phyloP scores from a whole-genome alignment of 1,140 invertebrate species.

The Drosophila subpulchrella region DNA sequence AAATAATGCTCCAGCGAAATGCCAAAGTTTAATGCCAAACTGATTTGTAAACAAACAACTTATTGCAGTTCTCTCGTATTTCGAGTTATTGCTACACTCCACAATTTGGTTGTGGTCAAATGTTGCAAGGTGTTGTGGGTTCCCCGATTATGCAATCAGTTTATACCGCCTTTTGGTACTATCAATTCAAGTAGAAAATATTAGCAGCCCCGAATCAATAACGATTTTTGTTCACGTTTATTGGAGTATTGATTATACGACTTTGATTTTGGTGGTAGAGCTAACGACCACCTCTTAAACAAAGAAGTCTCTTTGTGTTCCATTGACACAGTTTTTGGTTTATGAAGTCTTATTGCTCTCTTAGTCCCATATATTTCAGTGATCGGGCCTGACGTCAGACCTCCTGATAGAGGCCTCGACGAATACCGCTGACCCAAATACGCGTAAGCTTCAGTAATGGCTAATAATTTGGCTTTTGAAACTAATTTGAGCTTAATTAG shows the following conservation, averaged over 20 bases:
- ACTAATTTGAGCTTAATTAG: no score
- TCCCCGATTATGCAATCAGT: constrained; percentile 27
- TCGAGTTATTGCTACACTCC: constrained; percentile 30
- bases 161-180: constrained; percentile 43
- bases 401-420: constrained; percentile 18
- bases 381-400: constrained; percentile 36
- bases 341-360: constrained; percentile 47
- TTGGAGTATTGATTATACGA: constrained; percentile 39
- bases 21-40: constrained; percentile 73
- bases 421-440: constrained; percentile 45
- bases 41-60: constrained; percentile 40
- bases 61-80: constrained; percentile 28
- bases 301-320: constrained; percentile 44
- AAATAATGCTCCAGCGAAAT: constrained; percentile 44
- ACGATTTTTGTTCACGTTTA: constrained; percentile 43
- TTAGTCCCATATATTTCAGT: constrained; percentile 9
- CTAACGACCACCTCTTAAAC: constrained; percentile 19
- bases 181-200: constrained; percentile 63
- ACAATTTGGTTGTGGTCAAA: constrained; percentile 28
- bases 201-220: constrained; percentile 60
- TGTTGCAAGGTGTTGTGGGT: constrained; percentile 25
- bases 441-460: constrained; percentile 23
- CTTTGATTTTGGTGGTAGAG: constrained; percentile 58
- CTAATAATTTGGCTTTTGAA: constrained; percentile 10
- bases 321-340: constrained; percentile 59